Conservation (phyloP, 1,140 invertebrate genomes). For the Bombus cullumanus region DNA sequence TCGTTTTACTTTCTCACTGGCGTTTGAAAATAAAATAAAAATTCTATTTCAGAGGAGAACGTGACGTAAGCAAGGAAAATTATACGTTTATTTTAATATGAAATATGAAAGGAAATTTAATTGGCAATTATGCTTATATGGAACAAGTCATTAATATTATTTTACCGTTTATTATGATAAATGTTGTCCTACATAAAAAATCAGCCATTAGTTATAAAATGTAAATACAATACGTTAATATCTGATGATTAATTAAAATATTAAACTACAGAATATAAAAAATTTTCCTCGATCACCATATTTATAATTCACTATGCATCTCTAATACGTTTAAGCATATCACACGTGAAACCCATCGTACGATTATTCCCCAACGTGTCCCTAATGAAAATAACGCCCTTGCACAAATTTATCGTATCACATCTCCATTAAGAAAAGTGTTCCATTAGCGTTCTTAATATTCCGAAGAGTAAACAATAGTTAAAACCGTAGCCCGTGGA, state of each 20-base stretch:
- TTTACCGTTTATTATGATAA: neutral
- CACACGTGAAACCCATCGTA: neutral
- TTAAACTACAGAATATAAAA: neutral
- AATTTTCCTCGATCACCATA: neutral
- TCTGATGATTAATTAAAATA: no score
- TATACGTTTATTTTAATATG: neutral
- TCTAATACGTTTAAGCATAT: neutral
- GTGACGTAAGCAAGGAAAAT: neutral
- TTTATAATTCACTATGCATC: neutral
- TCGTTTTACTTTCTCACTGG: neutral
- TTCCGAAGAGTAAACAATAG: conserved; percentile 3
- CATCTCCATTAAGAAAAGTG: conserved; percentile 23
- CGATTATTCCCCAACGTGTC: neutral
- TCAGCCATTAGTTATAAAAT: neutral
- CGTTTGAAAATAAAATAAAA: neutral
- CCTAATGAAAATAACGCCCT: conserved; percentile 10
- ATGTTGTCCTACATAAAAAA: neutral
- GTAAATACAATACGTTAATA: neutral
- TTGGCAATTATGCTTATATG: neutral
- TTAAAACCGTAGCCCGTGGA: conserved; percentile 10
- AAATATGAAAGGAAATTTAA: neutral
- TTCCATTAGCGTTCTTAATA: conserved; percentile 49
- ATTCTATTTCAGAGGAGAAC: neutral
- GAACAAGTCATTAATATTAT: neutral
- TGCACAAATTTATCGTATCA: conserved; percentile 25